A percentile compares a stretch with the other conserved stretches of the same genome.
Conservation (phyloP, 2,113 vertebrate genomes). For the Stictonetta naevosa region DNA sequence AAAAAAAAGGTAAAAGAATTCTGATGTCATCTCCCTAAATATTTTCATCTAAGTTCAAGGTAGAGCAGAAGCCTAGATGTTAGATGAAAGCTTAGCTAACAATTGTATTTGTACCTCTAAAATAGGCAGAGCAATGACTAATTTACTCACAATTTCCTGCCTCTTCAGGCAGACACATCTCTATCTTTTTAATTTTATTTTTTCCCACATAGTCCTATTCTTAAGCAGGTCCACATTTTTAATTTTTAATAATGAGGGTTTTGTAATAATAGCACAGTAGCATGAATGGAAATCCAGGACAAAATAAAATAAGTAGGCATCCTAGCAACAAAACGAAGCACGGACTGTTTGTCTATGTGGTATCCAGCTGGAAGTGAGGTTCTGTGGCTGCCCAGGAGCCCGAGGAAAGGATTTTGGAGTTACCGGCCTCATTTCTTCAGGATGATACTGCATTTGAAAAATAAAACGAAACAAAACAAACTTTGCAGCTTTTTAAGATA, state of each 20-base stretch:
- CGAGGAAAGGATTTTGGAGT: not conserved
- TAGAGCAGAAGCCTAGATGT: not conserved
- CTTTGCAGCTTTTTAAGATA: not conserved
- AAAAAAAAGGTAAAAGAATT: not conserved
- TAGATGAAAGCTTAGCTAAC: not conserved
- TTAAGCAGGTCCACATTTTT: not conserved
- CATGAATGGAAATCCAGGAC: not conserved
- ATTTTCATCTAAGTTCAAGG: not conserved
- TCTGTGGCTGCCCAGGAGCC: not conserved
- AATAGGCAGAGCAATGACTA: not conserved
- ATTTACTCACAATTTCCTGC: not conserved
- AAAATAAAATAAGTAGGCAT: not conserved
- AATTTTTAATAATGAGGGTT: not conserved
- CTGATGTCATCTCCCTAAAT: not conserved
- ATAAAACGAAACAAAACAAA: not conserved
- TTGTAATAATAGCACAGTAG: not conserved
- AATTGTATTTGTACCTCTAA: not conserved
- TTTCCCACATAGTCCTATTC: not conserved
- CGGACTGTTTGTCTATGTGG: not conserved
- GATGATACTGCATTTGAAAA: not conserved
- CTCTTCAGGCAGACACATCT: not conserved
- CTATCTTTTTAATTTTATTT: not conserved
- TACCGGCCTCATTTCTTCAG: not conserved
- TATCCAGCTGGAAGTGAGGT: not conserved
- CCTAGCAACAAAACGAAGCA: not conserved